phyloP scores from a whole-genome alignment of 1,140 invertebrate species.

The Heliconius himera region DNA sequence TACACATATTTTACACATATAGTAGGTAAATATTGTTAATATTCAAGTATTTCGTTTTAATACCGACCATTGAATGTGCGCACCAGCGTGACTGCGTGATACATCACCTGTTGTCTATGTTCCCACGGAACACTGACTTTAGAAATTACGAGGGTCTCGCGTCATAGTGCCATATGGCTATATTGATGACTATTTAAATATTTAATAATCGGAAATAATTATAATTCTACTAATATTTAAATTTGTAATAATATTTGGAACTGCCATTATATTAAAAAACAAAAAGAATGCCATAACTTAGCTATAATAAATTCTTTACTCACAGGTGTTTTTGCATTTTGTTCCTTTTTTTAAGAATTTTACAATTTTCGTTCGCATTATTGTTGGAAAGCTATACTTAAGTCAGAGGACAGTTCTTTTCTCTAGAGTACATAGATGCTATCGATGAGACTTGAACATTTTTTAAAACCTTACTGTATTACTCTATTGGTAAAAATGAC shows the following conservation, averaged over 20 bases:
- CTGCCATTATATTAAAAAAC: too few species aligned
- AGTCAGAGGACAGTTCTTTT: too few species aligned
- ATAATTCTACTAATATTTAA: background rate
- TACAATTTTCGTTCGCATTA: too few species aligned
- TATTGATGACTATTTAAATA: conserved; percentile 5
- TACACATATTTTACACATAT: too few species aligned
- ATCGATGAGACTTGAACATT: background rate
- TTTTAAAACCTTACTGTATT: background rate
- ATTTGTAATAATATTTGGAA: too few species aligned
- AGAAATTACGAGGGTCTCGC: conserved; percentile 35
- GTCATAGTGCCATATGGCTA: conserved; percentile 20
- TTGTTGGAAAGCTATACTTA: too few species aligned
- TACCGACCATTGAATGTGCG: conserved; percentile 41
- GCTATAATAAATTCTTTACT: too few species aligned
- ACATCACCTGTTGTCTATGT: conserved; percentile 70
- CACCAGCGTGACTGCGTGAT: conserved; percentile 67
- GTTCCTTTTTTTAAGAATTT: too few species aligned
- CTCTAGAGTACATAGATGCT: too few species aligned
- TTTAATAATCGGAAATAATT: background rate
- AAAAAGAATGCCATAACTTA: too few species aligned
- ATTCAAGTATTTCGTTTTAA: conserved; percentile 1
- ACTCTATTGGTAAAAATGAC: background rate
- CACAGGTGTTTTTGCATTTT: too few species aligned
- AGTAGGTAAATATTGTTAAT: background rate
- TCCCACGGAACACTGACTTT: conserved; percentile 59